Evolutionary conservation across 2,888 invertebrate genomes (phyloP).

Genomic region (Cylloceria caligata): DNA sequence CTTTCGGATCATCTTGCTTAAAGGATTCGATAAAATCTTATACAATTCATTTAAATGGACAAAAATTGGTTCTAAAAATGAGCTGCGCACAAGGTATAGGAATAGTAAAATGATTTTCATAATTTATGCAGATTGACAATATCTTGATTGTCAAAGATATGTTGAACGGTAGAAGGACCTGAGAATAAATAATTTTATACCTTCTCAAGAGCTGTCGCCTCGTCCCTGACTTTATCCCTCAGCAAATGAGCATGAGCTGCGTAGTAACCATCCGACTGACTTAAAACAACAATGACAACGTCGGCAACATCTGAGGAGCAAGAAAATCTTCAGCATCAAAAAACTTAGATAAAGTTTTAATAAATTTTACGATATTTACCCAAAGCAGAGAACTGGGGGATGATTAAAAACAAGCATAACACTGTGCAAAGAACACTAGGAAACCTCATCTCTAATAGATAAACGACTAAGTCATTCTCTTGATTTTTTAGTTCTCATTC

Average conservation of each 20-base stretch:
- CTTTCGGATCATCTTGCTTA: too few relatives aligned
- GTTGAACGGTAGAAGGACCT: too few relatives aligned
- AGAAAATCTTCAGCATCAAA: neutral
- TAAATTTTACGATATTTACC: constrained; percentile 36
- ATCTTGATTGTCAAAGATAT: too few relatives aligned
- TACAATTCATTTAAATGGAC: too few relatives aligned
- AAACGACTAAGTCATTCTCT: neutral
- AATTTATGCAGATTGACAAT: too few relatives aligned
- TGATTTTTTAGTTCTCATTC: neutral
- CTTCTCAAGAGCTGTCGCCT: constrained; percentile 84
- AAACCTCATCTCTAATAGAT: constrained; percentile 24
- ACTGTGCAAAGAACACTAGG: constrained; percentile 4
- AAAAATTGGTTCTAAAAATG: too few relatives aligned
- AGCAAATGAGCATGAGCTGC: constrained; percentile 87
- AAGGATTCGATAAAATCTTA: too few relatives aligned
- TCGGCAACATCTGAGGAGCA: constrained; percentile 86
- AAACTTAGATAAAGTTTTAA: neutral
- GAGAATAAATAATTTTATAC: constrained; percentile 70
- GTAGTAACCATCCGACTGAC: constrained; percentile 89
- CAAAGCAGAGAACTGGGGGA: constrained; percentile 23
- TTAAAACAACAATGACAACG: constrained; percentile 88
- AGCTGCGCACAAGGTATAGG: too few relatives aligned
- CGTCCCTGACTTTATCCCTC: constrained; percentile 86
- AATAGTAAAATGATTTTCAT: too few relatives aligned
- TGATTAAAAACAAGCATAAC: constrained; percentile 12